Percentiles rank a stretch among this genome's conserved stretches.
phyloP scores from a whole-genome alignment of 1,140 invertebrate genomes.

The Triops cancriformis region DNA sequence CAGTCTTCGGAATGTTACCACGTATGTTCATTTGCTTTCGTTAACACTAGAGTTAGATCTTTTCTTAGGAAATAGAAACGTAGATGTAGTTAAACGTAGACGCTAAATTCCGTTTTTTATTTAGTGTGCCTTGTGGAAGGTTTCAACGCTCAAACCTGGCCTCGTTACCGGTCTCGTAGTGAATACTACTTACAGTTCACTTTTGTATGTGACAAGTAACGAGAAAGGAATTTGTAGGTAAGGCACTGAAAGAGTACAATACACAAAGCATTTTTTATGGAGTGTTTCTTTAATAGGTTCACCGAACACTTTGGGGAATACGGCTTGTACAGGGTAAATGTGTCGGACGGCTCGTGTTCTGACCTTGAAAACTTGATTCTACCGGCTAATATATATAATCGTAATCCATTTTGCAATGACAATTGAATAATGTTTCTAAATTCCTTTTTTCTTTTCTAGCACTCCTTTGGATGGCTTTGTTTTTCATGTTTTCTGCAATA shows the following conservation, averaged over 20 bases:
- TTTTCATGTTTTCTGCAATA: not conserved
- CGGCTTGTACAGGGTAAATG: slow-evolving; percentile 22
- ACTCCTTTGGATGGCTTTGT: slow-evolving; percentile 17
- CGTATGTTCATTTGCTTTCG: too few relatives aligned
- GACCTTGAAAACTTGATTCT: not conserved
- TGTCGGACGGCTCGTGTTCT: not conserved
- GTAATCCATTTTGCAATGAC: not conserved
- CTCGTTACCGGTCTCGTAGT: not conserved
- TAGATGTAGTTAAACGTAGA: not conserved
- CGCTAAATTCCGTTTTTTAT: not conserved
- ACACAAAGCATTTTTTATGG: not conserved
- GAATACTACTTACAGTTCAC: slow-evolving; percentile 24
- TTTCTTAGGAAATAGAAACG: too few relatives aligned
- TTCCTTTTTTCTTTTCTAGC: slow-evolving; percentile 16
- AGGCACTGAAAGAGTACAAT: not conserved
- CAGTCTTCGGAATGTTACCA: slow-evolving; percentile 21
- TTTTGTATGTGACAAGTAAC: slow-evolving; percentile 11
- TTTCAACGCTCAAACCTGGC: not conserved
- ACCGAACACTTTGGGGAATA: slow-evolving; percentile 21
- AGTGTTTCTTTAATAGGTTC: slow-evolving; percentile 16
- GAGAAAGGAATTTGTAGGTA: slow-evolving; percentile 19
- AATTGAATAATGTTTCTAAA: not conserved
- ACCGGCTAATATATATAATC: slow-evolving; percentile 25
- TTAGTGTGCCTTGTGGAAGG: slow-evolving; percentile 25
- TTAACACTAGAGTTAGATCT: too few relatives aligned